Evolutionary conservation across 2,888 invertebrate species (phyloP), one percentile per base, ranked within the genome.

Genomic region (Ochropacha duplaris): DNA sequence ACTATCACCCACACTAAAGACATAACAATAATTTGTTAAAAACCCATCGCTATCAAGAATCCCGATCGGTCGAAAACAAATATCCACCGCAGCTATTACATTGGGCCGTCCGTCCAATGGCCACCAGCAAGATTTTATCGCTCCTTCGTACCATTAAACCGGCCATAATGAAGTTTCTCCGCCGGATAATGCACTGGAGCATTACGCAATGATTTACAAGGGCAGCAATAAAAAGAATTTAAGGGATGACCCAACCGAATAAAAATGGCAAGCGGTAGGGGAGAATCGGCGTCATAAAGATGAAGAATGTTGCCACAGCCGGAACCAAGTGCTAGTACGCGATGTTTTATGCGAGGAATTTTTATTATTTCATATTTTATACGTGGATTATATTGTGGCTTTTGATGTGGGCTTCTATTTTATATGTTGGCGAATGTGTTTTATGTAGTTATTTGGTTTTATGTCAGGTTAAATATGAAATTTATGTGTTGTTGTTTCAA

Each of bases 131-230:
- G 91, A 92, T 92, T 91, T 91, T 92, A 92, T 92, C 91, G 90
- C 81, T 89, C 87, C 90, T 91, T 82, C 89, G 84, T 87, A 86
- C 92, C 92, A 92, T 92, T 92, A 92, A 92, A 91, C 90, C 88
- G 86, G 80, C 90, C 91, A 89, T 92, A 92, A 92, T 92, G 92
- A 92, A 92, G 91, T 92, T 90, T 90, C 90, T 85, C 84, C 80
- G 80, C 71, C 87, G 88, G 90, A 90, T 91, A 92, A 92, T 92
- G 90, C 90, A 91, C 88, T 88, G 83, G 81, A 82, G 92, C 90
- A 90, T 91, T 88, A 90, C 89, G 84, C 91, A 86, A 92, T 92
- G 92, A 92, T 92, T 92, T 92, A 92, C 90, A 88, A 88, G 89
- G 87, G 86, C 80, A 79, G 90, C 90, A 92, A 91, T 92, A 92